Evolutionary conservation across 2,888 invertebrate species (phyloP), one percentile per base, ranked within the genome.

Genomic region (Himalopsyche kuldschensis): DNA sequence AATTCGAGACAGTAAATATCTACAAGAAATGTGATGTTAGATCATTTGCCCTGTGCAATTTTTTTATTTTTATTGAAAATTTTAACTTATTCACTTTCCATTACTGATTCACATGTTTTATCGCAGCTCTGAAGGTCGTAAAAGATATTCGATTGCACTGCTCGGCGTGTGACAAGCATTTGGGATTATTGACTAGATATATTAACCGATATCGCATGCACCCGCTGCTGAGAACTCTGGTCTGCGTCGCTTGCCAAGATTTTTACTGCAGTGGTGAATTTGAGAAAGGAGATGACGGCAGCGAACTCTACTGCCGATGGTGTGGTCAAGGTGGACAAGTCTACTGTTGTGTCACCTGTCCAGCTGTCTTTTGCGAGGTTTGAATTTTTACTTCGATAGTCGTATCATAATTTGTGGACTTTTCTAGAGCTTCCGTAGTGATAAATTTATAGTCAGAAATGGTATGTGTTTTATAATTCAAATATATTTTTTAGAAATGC

Each of bases 191-290:
- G 0, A 93, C 94, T 1, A 90, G 91, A 0, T 92, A 94, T 85
- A 94, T 94, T 84, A 88, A 89, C 84, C 93, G 94, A 83, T 94
- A 96, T 90, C 94, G 93, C 82, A 92, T 94, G 88, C 96, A 96
- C 90, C 96, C 96, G 0, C 90, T 96, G 88, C 88, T 96, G 2
- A 93, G 94, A 47, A 95, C 95, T 0, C 90, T 96, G 10, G 92
- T 96, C 48, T 96, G 96, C 88, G 92, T 93, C 78, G 92, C 92
- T 77, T 96, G 96, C 89, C 94, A 94, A 87, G 93, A 94, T 55
- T 96, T 96, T 88, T 96, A 96, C 88, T 95, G 95, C 80, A 95
- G 95, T 88, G 96, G 96, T 5, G 95, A 95, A 87, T 96, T 96
- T 89, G 95, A 95, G 84, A 95, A 95, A 90, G 96, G 96, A 79